phyloP scores from a whole-genome alignment of 2,888 invertebrate genomes.

The Tolmerus cingulatus region DNA sequence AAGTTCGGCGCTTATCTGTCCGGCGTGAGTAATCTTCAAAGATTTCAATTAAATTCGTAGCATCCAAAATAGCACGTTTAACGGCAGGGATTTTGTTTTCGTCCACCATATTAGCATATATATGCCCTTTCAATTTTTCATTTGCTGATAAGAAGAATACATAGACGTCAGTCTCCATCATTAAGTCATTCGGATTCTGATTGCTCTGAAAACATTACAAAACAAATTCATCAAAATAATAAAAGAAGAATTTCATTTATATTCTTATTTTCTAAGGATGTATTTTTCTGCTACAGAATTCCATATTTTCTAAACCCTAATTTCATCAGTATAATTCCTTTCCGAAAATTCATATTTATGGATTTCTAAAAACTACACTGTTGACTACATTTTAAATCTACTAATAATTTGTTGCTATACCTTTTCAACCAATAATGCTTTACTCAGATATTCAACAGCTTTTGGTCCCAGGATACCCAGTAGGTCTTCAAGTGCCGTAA shows the following conservation, averaged over 20 bases:
- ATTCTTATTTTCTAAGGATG: not conserved
- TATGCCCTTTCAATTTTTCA: constrained; percentile 48
- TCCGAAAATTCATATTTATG: not conserved
- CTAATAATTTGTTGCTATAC: constrained; percentile 38
- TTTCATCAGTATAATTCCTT: not conserved
- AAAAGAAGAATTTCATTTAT: not conserved
- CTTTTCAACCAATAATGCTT: constrained; percentile 47
- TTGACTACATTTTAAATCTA: not conserved
- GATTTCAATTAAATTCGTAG: constrained; percentile 34
- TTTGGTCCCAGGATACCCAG: constrained; percentile 49
- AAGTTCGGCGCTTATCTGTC: not conserved
- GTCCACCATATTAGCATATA: constrained; percentile 45
- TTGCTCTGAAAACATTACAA: constrained; percentile 40
- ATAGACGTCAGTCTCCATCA: constrained; percentile 47
- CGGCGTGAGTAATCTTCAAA: constrained; percentile 44
- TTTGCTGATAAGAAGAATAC: constrained; percentile 47
- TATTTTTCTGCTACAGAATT: not conserved
- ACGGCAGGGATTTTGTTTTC: constrained; percentile 36
- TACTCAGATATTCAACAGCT: constrained; percentile 47
- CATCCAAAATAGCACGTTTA: constrained; percentile 42
- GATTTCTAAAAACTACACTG: not conserved
- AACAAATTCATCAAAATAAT: not conserved
- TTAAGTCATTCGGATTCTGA: constrained; percentile 47
- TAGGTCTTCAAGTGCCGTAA: constrained; percentile 48
- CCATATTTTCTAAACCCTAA: not conserved